Percentiles rank a stretch among this genome's conserved stretches.
These are phyloP conservation scores for Nephrocerus scutellatus DNA, from an alignment of 2,888 invertebrate genomes.

Conservation along the genomic window DNA sequence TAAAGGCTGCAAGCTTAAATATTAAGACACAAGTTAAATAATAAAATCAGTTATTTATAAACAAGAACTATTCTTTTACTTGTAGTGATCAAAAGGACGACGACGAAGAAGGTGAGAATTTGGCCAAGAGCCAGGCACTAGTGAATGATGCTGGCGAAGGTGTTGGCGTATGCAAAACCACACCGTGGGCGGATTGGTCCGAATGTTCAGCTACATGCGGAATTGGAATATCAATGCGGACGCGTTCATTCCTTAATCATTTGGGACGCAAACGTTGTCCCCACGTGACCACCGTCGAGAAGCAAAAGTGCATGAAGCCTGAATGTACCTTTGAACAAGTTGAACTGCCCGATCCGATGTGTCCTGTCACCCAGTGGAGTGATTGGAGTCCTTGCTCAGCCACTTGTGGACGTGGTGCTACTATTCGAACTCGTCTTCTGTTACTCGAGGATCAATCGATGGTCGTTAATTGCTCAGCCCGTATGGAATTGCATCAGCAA, in stretches of 20 bases:
- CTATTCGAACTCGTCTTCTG: conserved; percentile 63
- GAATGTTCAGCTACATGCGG: conserved; percentile 85
- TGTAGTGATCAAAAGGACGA: conserved; percentile 27
- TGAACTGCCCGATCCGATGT: conserved; percentile 50
- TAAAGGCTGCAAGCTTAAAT: conserved; percentile 1
- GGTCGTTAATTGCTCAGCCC: conserved; percentile 59
- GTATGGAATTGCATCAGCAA: conserved; percentile 69
- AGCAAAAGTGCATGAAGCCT: conserved; percentile 65
- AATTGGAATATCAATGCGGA: conserved; percentile 65
- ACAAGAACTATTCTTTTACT: no score
- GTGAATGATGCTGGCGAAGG: conserved; percentile 44
- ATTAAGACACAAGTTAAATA: neutral
- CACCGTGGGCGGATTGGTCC: conserved; percentile 50
- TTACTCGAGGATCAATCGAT: conserved; percentile 56
- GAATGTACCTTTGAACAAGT: conserved; percentile 53
- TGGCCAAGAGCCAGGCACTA: conserved; percentile 37
- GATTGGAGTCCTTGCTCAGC: conserved; percentile 90
- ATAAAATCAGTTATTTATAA: no score
- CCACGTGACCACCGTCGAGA: conserved; percentile 68
- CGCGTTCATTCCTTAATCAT: conserved; percentile 65
- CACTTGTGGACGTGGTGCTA: conserved; percentile 73
- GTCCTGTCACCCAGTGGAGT: conserved; percentile 82
- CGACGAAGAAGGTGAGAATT: conserved; percentile 46
- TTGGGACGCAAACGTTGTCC: conserved; percentile 76
- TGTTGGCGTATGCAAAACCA: conserved; percentile 42